Evolutionary conservation across 2,797 vertebrate genomes (phyloP), one percentile per base, ranked within the genome.

Genomic region (Tarsius wallacei): DNA sequence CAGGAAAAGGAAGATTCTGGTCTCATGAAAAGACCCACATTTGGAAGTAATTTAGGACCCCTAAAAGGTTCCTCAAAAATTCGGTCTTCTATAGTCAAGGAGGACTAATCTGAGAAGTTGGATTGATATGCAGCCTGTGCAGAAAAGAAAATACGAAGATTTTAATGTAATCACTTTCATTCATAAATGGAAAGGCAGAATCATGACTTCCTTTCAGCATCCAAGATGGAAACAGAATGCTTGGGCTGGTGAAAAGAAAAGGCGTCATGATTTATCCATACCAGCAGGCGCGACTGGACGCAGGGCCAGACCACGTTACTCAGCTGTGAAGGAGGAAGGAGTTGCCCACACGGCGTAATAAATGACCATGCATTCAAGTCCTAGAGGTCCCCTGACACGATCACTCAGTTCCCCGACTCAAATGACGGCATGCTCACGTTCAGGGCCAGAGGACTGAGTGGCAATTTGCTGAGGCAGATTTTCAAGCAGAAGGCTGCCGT

Each of bases 151-250:
- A 42, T 5, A 57, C 8, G 22, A 87, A 11, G 33, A 14, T 36
- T 94, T 70, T 76, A 70, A 80, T 87, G 64, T 47, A 81, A 81
- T 68, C 21, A 22, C 31, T 77, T 87, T 85, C 73, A 64, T 53
- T 93, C 77, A 82, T 19, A 22, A 92, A 83, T 24, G 22, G 85
- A 94, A 91, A 53, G 49, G 68, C 82, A 96, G 78, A 95, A 87
- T 94, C 26, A 68, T 4, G 66, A 73, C 66, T 97, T 96, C 81
- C 87, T 93, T 84, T 90, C 49, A 64, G 57, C 47, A 31, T 59
- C 70, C 63, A 28, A 55, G 66, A 91, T 4, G 61, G 51, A 71
- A 88, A 74, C 4, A 85, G 66, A 84, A 73, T 51, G 33, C 36
- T 42, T 78, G 55, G 33, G 49, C 0, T 28, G 28, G 53, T 26